Evolutionary conservation across 2,113 vertebrate genomes (phyloP), one percentile per base, ranked within the genome.

Genomic region (Gavialis gangeticus): DNA sequence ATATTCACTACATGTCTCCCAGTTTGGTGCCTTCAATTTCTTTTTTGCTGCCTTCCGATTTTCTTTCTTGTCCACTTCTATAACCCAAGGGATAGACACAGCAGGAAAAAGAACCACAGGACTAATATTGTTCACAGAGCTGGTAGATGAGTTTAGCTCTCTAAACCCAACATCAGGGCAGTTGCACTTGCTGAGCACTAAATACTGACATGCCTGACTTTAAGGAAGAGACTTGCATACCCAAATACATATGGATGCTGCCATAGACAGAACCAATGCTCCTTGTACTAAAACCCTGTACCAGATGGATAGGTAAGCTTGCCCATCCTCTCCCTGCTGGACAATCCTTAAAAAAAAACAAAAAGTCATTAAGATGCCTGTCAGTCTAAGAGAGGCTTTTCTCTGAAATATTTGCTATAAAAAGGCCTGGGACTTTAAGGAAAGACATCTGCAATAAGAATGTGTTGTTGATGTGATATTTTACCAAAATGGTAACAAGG

Each of bases 171-270:
- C 56, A 73, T 28, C 30, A n/a, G 80, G 84, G 46, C 46, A 46
- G 46, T 30, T 12, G 2, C 4, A 22, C 58, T 0, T 1, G 18
- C 1, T 46, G 46, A 1, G 16, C 2, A 16, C 55, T 2, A 1
- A 9, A 64, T 16, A 19, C 5, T 5, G 0, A 22, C 0, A 0
- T 8, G 25, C 57, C 6, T 0, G 0, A 10, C 15, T 55, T 11
- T n/a, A 78, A 14, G 3, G 46, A 2, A 22, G 28, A 37, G 56
- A 19, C 64, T 54, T 60, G 64, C 8, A 15, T 7, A 37, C 12
- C 55, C 76, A 71, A 63, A 12, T 21, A 14, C 19, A 14, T 37
- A 0, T 1, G 0, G 10, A 24, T 6, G 25, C 46, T 30, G 27
- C 22, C 46, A 28, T 12, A 60, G 73, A 30, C 10, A n/a, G 60